These are phyloP conservation scores for Nycticebus coucang DNA, from an alignment of 2,113 vertebrate genomes.

Conservation along the genomic window DNA sequence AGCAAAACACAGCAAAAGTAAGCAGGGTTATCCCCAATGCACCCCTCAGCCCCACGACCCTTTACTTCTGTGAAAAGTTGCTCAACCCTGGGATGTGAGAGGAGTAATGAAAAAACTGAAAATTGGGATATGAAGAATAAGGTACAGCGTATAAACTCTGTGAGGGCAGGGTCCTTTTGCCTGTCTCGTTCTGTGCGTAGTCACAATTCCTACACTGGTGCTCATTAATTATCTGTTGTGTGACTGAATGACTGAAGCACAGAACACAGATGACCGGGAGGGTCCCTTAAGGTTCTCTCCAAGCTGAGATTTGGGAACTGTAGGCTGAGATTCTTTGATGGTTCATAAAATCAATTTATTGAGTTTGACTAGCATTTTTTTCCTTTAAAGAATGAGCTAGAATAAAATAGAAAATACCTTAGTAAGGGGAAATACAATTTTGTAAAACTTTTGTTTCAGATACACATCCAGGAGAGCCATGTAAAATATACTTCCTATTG, in stretches of 20 bases:
- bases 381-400: not conserved
- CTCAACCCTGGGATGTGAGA: not conserved
- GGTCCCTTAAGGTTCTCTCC: not conserved
- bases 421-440: not conserved
- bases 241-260: not conserved
- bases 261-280: not conserved
- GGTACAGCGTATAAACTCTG: not conserved
- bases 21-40: not conserved
- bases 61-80: not conserved
- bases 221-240: not conserved
- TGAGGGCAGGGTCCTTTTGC: not conserved
- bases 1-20: conserved; percentile 3
- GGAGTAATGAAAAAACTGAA: not conserved
- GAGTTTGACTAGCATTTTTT: not conserved
- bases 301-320: not conserved
- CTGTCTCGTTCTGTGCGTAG: not conserved
- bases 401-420: not conserved
- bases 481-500: conserved; percentile 22
- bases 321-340: not conserved
- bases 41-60: too few species aligned
- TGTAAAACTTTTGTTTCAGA: conserved; percentile 26
- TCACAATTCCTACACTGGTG: not conserved
- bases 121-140: not conserved
- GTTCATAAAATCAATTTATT: not conserved
- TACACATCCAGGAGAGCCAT: not conserved